Evolutionary conservation across 2,797 vertebrate genomes (phyloP), one percentile per base, ranked within the genome.

Genomic region (Hypotaenidia philippensis): DNA sequence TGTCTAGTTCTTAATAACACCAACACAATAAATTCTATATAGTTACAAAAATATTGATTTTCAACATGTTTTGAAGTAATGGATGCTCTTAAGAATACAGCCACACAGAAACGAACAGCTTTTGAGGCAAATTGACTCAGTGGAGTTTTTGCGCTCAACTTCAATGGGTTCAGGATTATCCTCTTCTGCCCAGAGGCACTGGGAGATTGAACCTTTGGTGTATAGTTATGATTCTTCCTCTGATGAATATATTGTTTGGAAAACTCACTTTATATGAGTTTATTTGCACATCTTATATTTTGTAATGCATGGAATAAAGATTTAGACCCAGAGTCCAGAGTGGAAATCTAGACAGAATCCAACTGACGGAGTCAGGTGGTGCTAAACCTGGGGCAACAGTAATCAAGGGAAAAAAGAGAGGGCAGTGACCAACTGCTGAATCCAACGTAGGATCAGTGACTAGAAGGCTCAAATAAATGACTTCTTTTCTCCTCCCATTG

Each of bases 1-100:
- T 80, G 36, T 63, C 56, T 59, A 60, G 59, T 84, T 97, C 64
- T 90, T 96, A 88, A 76, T 90, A 90, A 59, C 25, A 74, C 19
- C 18, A 49, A 63, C 15, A 36, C 68, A 87, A 4, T 90, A 92
- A 82, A 70, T 91, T 82, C 53, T 76, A 41, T 92, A 53, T 83
- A 70, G 68, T 89, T 90, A 87, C 49, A 90, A 90, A 93, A 87
- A 74, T 87, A 93, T 80, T 95, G 90, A 87, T 95, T 93, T 96
- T 90, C 41, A 80, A 57, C 44, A 13, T 50, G 36, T 84, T 95
- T 95, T 82, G 64, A 85, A 90, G 64, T 70, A 89, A 91, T 65
- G 38, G 53, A 74, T 87, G 53, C 23, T 84, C 66, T 89, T 77
- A 87, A 94, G 75, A 90, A 77, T 15, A 57, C 27, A 80, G 60